phyloP scores from a whole-genome alignment of 2,888 invertebrate genomes.

The Cacoxenus indagator region DNA sequence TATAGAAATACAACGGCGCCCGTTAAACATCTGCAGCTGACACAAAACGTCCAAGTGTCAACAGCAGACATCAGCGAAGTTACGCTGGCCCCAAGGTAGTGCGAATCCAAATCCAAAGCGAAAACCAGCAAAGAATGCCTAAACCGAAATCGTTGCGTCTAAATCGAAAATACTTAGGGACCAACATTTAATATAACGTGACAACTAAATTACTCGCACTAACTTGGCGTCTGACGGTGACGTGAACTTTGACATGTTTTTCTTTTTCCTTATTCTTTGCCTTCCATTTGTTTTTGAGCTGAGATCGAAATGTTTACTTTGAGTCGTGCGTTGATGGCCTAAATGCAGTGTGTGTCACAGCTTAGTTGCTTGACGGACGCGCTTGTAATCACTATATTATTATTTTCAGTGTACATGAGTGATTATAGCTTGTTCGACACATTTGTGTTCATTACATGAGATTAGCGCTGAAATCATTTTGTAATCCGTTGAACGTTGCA shows the following conservation, averaged over 20 bases:
- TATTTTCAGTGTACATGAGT: conserved; percentile 44
- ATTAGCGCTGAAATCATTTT: conserved; percentile 58
- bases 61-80: neutral
- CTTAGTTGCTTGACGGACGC: neutral
- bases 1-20: conserved; percentile 57
- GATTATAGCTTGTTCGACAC: conserved; percentile 60
- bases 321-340: neutral
- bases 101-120: too few species aligned
- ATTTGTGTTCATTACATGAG: conserved; percentile 61
- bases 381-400: conserved; percentile 29
- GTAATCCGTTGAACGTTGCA: conserved; percentile 48
- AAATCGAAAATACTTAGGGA: conserved; percentile 57
- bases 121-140: conserved; percentile 11
- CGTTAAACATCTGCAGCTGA: conserved; percentile 56
- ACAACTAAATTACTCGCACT: conserved; percentile 48
- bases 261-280: neutral
- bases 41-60: conserved; percentile 26
- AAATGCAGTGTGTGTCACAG: neutral
- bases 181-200: conserved; percentile 57
- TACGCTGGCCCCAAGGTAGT: too few species aligned
- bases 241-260: neutral
- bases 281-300: neutral
- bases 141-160: conserved; percentile 25
- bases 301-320: neutral
- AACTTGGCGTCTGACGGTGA: too few species aligned